Evolutionary conservation across 2,113 vertebrate genomes (phyloP), one percentile per base, ranked within the genome.

Genomic region (Myotis yumanensis): DNA sequence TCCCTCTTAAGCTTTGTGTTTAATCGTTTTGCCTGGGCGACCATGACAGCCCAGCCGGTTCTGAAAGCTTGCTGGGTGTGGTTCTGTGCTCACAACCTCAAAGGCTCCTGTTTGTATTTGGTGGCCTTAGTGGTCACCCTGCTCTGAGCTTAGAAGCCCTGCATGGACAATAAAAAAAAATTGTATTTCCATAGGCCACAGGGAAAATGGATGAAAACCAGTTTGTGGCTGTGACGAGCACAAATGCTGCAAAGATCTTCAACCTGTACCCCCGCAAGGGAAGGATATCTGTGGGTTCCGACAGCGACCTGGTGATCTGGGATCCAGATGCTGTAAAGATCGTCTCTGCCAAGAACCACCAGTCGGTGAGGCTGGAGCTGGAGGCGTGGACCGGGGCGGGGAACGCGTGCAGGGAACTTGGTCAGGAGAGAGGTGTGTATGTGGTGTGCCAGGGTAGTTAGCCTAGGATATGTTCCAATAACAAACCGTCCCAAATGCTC

Each of bases 181-280:
- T 43, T 32, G 25, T 97, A 25, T 96, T 69, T 82, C 68, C 90
- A 54, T 87, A 99, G 99, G 99, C 99, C 94, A 99, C 99, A 0
- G 99, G 99, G 16, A 99, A 99, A 96, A 99, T 99, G 99, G 99
- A 99, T 80, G 99, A 99, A 98, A 99, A 99, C 98, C 99, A 99
- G 98, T 99, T 99, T 97, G 99, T 99, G 97, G 99, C 99, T 0
- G 99, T 99, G 97, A 99, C 99, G 0, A 99, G 99, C 98, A 99
- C 99, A 92, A 99, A 99, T 3, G 99, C 99, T 40, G 99, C 99
- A 16, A 99, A 99, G 98, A 99, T 99, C 98, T 99, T 99, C 97
- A 99, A 99, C 98, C 98, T 99, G 95, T 99, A 99, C 89, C 99
- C 99, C 1, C 98, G 99, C 23, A 99, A 99, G 97, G 99, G 99